A percentile compares a stretch with the other conserved stretches of the same genome.
Conservation (phyloP, 2,888 invertebrate genomes). For the Diaphora mendica region DNA sequence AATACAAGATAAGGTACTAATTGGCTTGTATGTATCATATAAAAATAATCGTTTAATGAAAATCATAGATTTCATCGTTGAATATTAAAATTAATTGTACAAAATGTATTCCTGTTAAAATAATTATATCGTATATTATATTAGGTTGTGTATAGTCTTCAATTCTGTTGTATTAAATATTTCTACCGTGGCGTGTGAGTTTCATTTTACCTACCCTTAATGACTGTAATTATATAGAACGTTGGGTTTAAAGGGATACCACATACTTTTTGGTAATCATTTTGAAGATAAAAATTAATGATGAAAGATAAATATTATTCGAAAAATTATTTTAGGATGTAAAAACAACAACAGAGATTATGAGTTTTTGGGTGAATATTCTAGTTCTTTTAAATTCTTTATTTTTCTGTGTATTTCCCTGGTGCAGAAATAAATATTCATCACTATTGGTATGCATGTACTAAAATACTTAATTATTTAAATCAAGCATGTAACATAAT, state of each 20-base stretch:
- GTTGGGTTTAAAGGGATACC: neutral
- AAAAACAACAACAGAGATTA: too few species aligned
- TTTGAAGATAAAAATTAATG: neutral
- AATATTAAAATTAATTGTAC: slow-evolving; percentile 50
- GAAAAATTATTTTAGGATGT: too few species aligned
- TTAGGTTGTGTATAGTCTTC: slow-evolving; percentile 69
- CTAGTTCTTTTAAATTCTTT: too few species aligned
- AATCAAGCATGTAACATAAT: too few species aligned
- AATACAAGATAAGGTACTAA: slow-evolving; percentile 10
- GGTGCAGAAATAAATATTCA: too few species aligned
- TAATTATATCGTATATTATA: slow-evolving; percentile 53
- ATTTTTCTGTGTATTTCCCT: too few species aligned
- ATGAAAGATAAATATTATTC: too few species aligned
- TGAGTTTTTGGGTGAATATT: too few species aligned
- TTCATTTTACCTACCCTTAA: slow-evolving; percentile 39
- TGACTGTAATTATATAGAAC: slow-evolving; percentile 3
- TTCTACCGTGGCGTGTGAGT: slow-evolving; percentile 63
- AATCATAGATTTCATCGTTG: slow-evolving; percentile 49
- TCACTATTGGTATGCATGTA: too few species aligned
- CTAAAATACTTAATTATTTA: too few species aligned
- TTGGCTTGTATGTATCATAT: slow-evolving; percentile 42
- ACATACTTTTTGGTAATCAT: neutral
- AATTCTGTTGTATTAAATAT: slow-evolving; percentile 75
- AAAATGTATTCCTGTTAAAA: slow-evolving; percentile 61
- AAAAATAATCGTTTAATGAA: slow-evolving; percentile 41